phyloP scores from a whole-genome alignment of 2,888 invertebrate species.

The Shargacucullia verbasci region DNA sequence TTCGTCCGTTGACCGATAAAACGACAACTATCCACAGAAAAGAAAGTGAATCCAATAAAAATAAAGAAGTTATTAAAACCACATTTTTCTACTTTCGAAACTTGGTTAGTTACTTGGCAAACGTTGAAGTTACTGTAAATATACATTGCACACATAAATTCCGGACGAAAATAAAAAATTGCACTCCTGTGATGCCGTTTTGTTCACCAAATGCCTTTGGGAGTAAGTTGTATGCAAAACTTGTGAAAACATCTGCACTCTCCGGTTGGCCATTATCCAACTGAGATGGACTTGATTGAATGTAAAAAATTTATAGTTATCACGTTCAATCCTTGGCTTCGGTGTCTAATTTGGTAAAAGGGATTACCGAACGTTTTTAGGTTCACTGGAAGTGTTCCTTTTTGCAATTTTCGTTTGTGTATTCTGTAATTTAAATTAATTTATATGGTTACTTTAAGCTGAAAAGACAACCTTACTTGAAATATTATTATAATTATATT shows the following conservation, averaged over 20 bases:
- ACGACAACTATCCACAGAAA: conserved; percentile 52
- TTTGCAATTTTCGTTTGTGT: not conserved
- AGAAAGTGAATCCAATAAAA: conserved; percentile 60
- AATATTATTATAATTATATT: not conserved
- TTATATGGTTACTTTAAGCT: not conserved
- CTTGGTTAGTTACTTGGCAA: conserved; percentile 70
- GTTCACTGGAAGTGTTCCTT: too few relatives aligned
- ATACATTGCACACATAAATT: conserved; percentile 76
- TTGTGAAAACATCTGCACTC: conserved; percentile 75
- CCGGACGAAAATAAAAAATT: conserved; percentile 62
- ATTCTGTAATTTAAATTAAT: too few relatives aligned
- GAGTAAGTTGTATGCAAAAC: conserved; percentile 76
- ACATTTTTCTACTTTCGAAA: conserved; percentile 62
- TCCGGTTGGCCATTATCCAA: conserved; percentile 74
- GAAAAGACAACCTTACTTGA: not conserved
- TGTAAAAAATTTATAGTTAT: conserved; percentile 41
- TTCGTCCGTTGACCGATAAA: conserved; percentile 61
- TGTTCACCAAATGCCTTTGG: conserved; percentile 75
- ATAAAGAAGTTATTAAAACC: conserved; percentile 59
- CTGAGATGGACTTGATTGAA: conserved; percentile 58
- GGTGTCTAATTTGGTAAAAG: conserved; percentile 7
- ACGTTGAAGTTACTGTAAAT: conserved; percentile 71
- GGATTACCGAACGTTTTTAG: not conserved
- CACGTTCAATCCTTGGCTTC: conserved; percentile 18
- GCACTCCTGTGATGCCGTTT: conserved; percentile 65